Conservation (phyloP, 2,113 vertebrate genomes). For the Desmodus rotundus region DNA sequence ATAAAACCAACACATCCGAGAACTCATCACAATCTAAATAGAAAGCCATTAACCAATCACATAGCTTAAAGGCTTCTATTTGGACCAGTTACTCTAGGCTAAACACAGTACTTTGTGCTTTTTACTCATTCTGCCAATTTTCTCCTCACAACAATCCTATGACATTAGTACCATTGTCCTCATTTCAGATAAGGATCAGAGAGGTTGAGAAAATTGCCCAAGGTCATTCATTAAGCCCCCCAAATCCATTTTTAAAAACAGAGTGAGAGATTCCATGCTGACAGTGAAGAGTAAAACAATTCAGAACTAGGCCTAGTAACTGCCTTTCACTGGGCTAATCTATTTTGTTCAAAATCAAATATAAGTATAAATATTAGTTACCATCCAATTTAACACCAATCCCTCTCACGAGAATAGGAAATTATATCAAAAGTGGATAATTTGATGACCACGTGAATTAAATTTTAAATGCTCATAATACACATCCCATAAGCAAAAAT, state of each 20-base stretch:
- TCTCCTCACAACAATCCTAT: not conserved
- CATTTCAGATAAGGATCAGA: not conserved
- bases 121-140: not conserved
- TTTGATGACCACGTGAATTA: not conserved
- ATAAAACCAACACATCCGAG: not conserved
- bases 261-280: not conserved
- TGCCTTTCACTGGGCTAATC: not conserved
- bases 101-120: not conserved
- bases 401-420: not conserved
- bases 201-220: not conserved
- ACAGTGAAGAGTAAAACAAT: not conserved
- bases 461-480: not conserved
- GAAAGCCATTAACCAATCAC: not conserved
- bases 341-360: not conserved
- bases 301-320: not conserved
- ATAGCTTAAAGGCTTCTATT: not conserved
- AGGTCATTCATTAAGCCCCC: not conserved
- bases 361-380: not conserved
- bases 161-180: not conserved
- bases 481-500: not conserved
- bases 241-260: not conserved
- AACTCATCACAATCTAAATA: not conserved
- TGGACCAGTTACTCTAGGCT: not conserved
- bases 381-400: not conserved
- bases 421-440: not conserved